Base-by-base conservation (phyloP, 2,113 vertebrate genomes). In the Girardinichthys multiradiatus region DNA sequence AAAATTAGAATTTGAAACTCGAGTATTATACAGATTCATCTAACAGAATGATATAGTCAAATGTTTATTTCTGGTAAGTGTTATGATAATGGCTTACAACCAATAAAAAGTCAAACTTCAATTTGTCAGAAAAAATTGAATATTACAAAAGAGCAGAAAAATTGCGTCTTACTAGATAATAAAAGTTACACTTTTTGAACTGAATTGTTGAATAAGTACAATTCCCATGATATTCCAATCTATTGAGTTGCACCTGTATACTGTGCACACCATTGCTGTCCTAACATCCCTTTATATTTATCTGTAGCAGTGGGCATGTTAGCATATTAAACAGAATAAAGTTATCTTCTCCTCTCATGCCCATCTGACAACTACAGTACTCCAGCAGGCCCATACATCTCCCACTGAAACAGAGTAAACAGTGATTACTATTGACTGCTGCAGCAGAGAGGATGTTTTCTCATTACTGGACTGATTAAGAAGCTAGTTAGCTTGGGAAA, bases 371-470 rank as follows among this genome's bases (percentile, higher is more conserved):
- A 60, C 68, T 86, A 88, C 87, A 91, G 80, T 77, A 64, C 31
- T 63, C 62, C 72, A 85, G 80, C 66, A 76, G 95, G 94, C 97
- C 95, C 93, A 95, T 96, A 96, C 95, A 97, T 97, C 95, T 98
- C 96, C 95, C 96, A 95, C 95, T 96, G 97, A 96, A 98, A 98
- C 95, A 96, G 95, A 94, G 95, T 96, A 96, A 97, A 98, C 97
- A 98, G 96, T 97, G 97, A 98, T 99, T 96, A 95, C 96, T 99
- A 99, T 99, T 96, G 98, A 99, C 97, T 97, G 96, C 95, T 95
- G 96, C 96, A 96, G 96, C 96, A 92, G 94, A 95, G 94, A 96
- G 95, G 96, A 97, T 96, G 96, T 94, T 95, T 97, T 95, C 96
- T 97, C 96, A 97, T 98, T 98, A 99, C 96, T 95, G 95, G 95